Base-by-base conservation (phyloP, 1,140 invertebrate species). In the Watersipora subatra region DNA sequence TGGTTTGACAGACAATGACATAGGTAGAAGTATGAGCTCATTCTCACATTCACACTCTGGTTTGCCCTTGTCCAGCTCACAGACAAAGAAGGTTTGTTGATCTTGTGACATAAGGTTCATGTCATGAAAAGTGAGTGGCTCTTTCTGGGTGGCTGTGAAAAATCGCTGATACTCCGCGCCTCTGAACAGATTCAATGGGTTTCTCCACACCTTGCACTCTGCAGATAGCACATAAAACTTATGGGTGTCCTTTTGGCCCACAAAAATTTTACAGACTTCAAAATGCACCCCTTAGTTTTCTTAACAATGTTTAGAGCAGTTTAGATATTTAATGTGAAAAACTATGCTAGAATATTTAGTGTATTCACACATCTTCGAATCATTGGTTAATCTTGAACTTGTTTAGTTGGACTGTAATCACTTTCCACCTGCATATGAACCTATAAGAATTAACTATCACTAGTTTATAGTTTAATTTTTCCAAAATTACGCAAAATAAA, bases 71-170 rank as follows among this genome's bases (percentile, higher is more conserved):
- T 96, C 92, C 64, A 87, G 86, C 79, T 95, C 93, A 79, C 92
- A 94, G 0, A 91, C 94, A 77, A 97, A 98, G 81, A 97, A 97
- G 12, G 92, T 96, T 78, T 98, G 95, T 81, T 98, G 94, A 82
- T 98, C 95, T 82, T 98, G 94, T 19, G 95, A 94, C 0, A 93
- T 96, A 7, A 99, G 81, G 80, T 98, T 99, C 93, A 98, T 97
- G 75, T 98, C 96, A 78, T 98, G 97, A 80, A 95, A 98, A 0
- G 96, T 98, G 26, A 98, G 82, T 0, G 95, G 94, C 71, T 97
- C 93, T 79, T 93, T 94, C 69, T 88, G 89, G 0, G 90, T 93
- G 0, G 88, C 86, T 86, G 87, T 89, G 73, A 88, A 91, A 80
- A 94, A 95, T 30, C 93, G 83, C 71, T 92, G 89, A 81, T 99